A percentile compares a stretch with the other conserved stretches of the same genome.
These are phyloP conservation scores for Thrips palmi DNA, from an alignment of 1,140 invertebrate genomes.

Conservation along the genomic window DNA sequence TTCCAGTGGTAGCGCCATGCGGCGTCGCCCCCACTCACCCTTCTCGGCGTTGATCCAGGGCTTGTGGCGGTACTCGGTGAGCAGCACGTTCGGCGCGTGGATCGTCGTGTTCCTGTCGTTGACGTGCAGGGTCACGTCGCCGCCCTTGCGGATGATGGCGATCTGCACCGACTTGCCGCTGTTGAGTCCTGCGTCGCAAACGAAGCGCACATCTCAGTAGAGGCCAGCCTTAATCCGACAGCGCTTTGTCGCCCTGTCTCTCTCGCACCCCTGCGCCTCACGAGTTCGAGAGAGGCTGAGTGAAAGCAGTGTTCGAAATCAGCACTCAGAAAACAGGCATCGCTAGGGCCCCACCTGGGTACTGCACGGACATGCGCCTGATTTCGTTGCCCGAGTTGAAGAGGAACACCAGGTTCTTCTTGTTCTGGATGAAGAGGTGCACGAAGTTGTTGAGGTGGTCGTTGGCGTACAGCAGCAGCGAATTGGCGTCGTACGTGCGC, in stretches of 20 bases:
- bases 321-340: neutral
- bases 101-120: slow-evolving; percentile 58
- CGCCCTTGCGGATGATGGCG: slow-evolving; percentile 52
- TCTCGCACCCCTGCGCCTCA: no score
- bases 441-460: slow-evolving; percentile 89
- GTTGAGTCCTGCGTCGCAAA: slow-evolving; percentile 48
- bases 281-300: no score
- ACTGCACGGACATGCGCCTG: slow-evolving; percentile 53
- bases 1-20: neutral
- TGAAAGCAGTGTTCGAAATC: no score
- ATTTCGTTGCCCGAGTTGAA: slow-evolving; percentile 69
- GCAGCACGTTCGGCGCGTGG: slow-evolving; percentile 42
- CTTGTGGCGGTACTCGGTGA: slow-evolving; percentile 59
- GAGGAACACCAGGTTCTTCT: slow-evolving; percentile 52
- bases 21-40: slow-evolving; percentile 23
- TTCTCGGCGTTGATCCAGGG: slow-evolving; percentile 70
- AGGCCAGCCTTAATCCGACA: no score
- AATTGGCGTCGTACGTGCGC: slow-evolving; percentile 63
- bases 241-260: no score
- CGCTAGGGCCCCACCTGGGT: slow-evolving; percentile 28
- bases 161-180: slow-evolving; percentile 69
- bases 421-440: slow-evolving; percentile 66
- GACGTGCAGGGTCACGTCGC: slow-evolving; percentile 59
- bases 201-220: no score
- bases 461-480: slow-evolving; percentile 74